Conservation (phyloP, 2,888 invertebrate species). For the Hyposoter didymator region DNA sequence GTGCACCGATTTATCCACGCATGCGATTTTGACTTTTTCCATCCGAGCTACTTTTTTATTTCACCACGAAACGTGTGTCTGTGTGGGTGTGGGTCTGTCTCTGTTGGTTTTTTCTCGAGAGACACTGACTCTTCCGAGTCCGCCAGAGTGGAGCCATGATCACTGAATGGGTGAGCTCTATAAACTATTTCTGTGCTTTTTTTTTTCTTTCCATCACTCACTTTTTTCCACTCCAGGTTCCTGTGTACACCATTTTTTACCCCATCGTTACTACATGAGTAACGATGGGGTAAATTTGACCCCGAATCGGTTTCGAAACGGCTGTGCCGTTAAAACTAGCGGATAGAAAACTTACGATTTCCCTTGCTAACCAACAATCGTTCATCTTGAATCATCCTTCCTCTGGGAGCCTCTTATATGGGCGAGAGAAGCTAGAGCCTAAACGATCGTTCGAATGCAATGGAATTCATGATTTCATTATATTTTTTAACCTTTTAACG, state of each 20-base stretch:
- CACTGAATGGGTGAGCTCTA: constrained; percentile 81
- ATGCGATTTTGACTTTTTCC: constrained; percentile 9
- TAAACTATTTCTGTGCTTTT: background rate
- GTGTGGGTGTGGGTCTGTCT: constrained; percentile 19
- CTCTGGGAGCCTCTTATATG: no score
- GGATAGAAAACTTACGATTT: no score
- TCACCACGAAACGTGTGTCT: constrained; percentile 17
- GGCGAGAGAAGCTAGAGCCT: no score
- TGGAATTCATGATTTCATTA: no score
- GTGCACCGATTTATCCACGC: constrained; percentile 47
- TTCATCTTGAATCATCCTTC: no score
- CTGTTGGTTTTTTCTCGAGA: constrained; percentile 20
- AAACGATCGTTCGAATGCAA: no score
- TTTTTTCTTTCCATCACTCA: background rate
- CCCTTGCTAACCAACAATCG: no score
- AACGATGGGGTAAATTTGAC: no score
- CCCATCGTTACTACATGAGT: no score
- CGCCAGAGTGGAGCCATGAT: constrained; percentile 76
- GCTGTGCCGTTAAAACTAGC: no score
- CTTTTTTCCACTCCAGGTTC: background rate
- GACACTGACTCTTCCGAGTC: constrained; percentile 45
- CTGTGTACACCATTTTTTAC: background rate
- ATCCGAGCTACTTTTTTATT: constrained; percentile 18
- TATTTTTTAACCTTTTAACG: no score
- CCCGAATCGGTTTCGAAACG: no score